Conservation (phyloP, 2,113 vertebrate genomes). For the Pseudopodoces humilis region DNA sequence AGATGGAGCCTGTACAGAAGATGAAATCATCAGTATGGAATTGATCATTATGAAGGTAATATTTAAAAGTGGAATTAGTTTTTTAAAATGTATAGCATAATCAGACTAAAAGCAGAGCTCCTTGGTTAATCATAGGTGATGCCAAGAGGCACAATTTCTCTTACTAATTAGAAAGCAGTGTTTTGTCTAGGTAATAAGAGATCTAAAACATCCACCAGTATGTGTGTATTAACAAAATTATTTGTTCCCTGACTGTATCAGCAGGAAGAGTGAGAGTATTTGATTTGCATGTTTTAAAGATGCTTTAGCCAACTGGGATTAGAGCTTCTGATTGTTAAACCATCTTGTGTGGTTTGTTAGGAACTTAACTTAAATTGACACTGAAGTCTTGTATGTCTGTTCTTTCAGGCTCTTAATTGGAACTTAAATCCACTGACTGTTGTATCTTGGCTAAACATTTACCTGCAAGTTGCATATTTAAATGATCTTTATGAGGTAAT, state of each 20-base stretch:
- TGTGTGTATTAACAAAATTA: background rate
- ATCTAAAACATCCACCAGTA: background rate
- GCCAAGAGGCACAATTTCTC: background rate
- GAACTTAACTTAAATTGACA: background rate
- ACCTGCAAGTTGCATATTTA: conserved; percentile 95
- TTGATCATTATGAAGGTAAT: conserved; percentile 94
- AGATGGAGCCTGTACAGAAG: conserved; percentile 94
- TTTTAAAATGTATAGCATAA: background rate
- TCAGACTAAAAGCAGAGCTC: background rate
- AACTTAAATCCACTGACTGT: conserved; percentile 89
- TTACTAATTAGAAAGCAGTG: background rate
- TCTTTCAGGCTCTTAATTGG: conserved; percentile 91
- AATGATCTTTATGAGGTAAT: conserved; percentile 79
- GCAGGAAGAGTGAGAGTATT: background rate
- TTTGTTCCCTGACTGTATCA: background rate
- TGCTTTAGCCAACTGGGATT: background rate
- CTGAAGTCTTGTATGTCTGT: background rate
- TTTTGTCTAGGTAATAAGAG: background rate
- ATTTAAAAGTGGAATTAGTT: background rate
- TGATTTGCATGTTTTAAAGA: background rate
- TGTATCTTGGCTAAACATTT: conserved; percentile 95
- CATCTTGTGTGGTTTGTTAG: background rate
- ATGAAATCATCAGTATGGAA: conserved; percentile 94
- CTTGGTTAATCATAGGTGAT: background rate
- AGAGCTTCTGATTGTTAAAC: background rate